Base-by-base conservation (phyloP, 1,140 invertebrate species). In the Pectinophora gossypiella region DNA sequence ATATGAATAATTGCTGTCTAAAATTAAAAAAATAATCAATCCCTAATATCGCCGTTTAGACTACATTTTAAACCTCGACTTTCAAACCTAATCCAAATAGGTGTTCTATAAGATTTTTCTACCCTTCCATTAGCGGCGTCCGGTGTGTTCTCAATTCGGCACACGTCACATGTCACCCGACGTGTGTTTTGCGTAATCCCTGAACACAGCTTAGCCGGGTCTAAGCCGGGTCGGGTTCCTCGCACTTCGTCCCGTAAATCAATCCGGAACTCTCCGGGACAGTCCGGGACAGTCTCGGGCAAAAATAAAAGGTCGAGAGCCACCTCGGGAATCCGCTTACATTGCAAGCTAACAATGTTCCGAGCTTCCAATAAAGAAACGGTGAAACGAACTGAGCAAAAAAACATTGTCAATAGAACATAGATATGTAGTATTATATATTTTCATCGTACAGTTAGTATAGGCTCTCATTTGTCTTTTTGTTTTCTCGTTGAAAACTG, bases 161-260 rank as follows among this genome's bases (percentile, higher is more conserved):
- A 74, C 70, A 72, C 62, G 68, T 75, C 69, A 73, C 58, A 15
- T 40, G 58, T 54, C 40, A 57, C 57, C 54, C 55, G 76, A 61
- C 65, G 72, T 71, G 61, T 66, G 68, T 74, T 70, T 72, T 71
- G 68, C 73, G 72, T 76, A 76, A 77, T 75, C 68, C 63, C 68
- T 55, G 64, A 56, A 59, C 62, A 68, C 71, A 63, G 68, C 71
- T 76, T 78, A 76, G 69, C 68, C 72, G 64, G 65, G 61, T 58
- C 59, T 72, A 73, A 77, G 69, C 70, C 63, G 70, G 69, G 10
- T 16, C 64, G 60, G 54, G 54, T 36, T 43, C 52, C 60, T 70
- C 65, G 73, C 73, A 73, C 74, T 77, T 77, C 68, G 69, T 62
- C 62, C 68, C 68, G 66, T 82, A 77, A 82, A 82, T 82, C 78